Base-by-base conservation (phyloP, 2,888 invertebrate genomes). In the Coelopa pilipes region DNA sequence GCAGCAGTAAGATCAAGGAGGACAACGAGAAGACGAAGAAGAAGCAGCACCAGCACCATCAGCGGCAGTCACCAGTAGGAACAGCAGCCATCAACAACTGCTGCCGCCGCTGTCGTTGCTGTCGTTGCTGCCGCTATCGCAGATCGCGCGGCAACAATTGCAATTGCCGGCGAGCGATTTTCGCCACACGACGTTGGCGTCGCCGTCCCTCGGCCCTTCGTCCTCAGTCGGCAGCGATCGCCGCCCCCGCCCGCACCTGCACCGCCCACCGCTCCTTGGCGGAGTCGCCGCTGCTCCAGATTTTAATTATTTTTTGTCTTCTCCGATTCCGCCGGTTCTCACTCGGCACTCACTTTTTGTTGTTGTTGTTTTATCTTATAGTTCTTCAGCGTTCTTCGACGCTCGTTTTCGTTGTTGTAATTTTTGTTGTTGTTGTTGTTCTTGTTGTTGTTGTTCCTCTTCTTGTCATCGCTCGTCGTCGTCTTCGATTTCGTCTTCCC, bases 101-200 rank as follows among this genome's bases (percentile, higher is more conserved):
- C 34, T 34, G 34, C 34, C 7, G 34, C 34, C 7, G 34, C 34
- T 34, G 34, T 34, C 34, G 34, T 34, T 34, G 34, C 34, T 34
- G 34, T 34, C 34, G 34, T 34, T 34, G 34, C 34, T 34, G 34
- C 7, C 7, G 34, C 34, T 34, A 34, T 34, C 34, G 2, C 34
- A 4, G 34, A 34, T 34, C 53, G 53, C 53, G 53, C 53, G 53
- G 53, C 53, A n/a, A 53, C n/a, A 53, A 53, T 53, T 53, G 53
- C n/a, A 53, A 53, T 53, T 53, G 53, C 53, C 2, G 7, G 4
- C 2, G 34, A 34, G 34, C 34, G 10, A 53, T 53, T 62, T 62
- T 62, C 19, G 15, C 21, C 57, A 19, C n/a, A n/a, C 57, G 57
- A 57, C 21, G 15, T 57, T 17, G 34, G 21, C 34, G 34, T 24